Evolutionary conservation across 2,888 invertebrate genomes (phyloP), one percentile per base, ranked within the genome.

Genomic region (Panzeria rudis): DNA sequence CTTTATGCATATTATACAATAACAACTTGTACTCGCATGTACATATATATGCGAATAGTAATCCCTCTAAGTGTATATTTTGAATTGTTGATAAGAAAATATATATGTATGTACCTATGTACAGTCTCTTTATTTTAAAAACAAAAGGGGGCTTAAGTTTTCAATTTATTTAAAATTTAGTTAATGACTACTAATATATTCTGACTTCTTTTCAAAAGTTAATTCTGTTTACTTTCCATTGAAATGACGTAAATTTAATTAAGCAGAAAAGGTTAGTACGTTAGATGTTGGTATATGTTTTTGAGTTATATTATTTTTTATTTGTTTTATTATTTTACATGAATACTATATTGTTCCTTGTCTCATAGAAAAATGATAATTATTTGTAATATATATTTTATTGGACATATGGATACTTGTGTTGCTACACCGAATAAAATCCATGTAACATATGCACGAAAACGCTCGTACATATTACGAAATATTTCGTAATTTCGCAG

Each of bases 121-220:
- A 11, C 3, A 72, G 81, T 69, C n/a, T 75, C 59, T 52, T 73
- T 11, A 54, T 62, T 73, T 2, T 52, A 44, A 62, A 77, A 52
- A 38, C 15, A 38, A 29, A 41, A 56, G 73, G 59, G 54, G 75
- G 50, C 54, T 85, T 64, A 82, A 82, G 59, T 59, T 82, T 82
- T 82, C 82, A 85, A 82, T 75, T 62, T 77, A 77, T 47, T 54
- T 73, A 64, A 69, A 78, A 59, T 50, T 47, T 47, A 59, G 9
- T 44, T 25, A 17, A 35, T 56, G 41, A 41, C 72, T 81, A 77
- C 68, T 68, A 56, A 59, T 71, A 59, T 23, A 54, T 76, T 47
- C 17, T 38, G 7, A 13, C 25, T 50, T 32, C 29, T 62, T 69
- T 66, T 54, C 50, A 77, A 73, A 61, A 72, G 13, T 68, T 77